Evolutionary conservation across 2,797 vertebrate genomes (phyloP).

Genomic region (Onychomys torridus): DNA sequence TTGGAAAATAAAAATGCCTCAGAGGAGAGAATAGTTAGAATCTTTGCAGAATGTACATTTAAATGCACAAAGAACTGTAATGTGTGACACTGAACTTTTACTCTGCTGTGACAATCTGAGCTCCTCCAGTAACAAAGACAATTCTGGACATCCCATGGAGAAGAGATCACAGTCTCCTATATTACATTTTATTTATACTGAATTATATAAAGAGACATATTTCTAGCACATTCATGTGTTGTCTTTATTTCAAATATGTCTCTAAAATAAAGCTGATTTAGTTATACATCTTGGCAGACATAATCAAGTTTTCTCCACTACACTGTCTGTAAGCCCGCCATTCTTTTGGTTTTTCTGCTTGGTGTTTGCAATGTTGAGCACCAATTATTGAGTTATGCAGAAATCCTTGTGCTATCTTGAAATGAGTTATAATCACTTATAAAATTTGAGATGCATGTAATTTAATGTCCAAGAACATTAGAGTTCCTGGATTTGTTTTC

Average conservation of each 20-base stretch:
- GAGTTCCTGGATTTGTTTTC: constrained; percentile 48
- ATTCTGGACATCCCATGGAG: background rate
- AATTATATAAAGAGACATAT: constrained; percentile 49
- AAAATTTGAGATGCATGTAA: constrained; percentile 76
- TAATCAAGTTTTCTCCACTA: constrained; percentile 31
- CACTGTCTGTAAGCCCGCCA: constrained; percentile 50
- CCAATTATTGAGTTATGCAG: constrained; percentile 65
- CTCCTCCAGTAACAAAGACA: background rate
- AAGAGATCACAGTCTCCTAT: background rate
- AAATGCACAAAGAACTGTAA: background rate
- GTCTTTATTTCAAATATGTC: constrained; percentile 66
- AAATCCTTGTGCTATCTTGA: constrained; percentile 61
- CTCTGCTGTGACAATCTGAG: background rate
- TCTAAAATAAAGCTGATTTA: background rate
- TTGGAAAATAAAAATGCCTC: background rate
- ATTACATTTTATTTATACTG: constrained; percentile 56
- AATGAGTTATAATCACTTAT: constrained; percentile 72
- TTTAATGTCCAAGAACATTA: constrained; percentile 70
- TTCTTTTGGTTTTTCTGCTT: constrained; percentile 58
- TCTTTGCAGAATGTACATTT: background rate
- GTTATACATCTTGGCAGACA: constrained; percentile 7
- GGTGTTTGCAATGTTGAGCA: constrained; percentile 7
- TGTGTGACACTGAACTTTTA: background rate
- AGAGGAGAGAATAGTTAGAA: background rate
- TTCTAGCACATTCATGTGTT: constrained; percentile 22